A percentile compares a stretch with the other conserved stretches of the same genome.
These are phyloP conservation scores for Ditylenchus weischeri DNA, from an alignment of 2,888 invertebrate genomes.

Conservation along the genomic window DNA sequence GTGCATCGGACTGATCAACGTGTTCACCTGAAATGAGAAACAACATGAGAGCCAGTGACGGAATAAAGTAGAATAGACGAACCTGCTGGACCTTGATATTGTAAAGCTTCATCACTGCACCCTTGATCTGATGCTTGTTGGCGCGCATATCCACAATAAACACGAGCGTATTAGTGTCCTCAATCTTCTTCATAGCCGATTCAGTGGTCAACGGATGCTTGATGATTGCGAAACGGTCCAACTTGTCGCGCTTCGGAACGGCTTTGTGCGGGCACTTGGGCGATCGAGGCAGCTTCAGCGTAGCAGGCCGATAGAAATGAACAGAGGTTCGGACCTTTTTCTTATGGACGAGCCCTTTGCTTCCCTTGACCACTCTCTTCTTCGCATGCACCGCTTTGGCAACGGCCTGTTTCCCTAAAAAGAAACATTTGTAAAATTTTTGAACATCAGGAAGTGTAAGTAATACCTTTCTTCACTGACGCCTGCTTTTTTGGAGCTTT, in stretches of 20 bases:
- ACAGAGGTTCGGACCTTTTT: conserved; percentile 83
- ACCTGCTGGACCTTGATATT: conserved; percentile 98
- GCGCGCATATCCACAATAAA: conserved; percentile 92
- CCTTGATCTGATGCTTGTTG: conserved; percentile 94
- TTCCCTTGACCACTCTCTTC: conserved; percentile 56
- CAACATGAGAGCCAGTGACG: too few relatives aligned
- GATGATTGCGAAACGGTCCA: conserved; percentile 80
- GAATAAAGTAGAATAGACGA: background rate
- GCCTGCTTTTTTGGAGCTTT: too few relatives aligned
- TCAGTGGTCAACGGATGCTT: conserved; percentile 97
- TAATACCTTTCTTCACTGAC: too few relatives aligned
- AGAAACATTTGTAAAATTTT: too few relatives aligned
- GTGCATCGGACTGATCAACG: conserved; percentile 75
- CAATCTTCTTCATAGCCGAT: conserved; percentile 99
- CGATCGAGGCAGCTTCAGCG: conserved; percentile 81
- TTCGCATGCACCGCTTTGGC: conserved; percentile 57
- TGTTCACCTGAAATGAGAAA: conserved; percentile 54
- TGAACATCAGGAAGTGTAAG: too few relatives aligned
- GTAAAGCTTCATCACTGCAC: conserved; percentile 94
- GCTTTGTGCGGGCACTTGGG: conserved; percentile 95
- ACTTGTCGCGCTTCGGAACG: conserved; percentile 83
- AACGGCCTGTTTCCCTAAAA: conserved; percentile 12
- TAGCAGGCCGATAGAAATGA: conserved; percentile 90
- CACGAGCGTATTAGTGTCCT: conserved; percentile 98
- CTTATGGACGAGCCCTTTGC: conserved; percentile 33